Base-by-base conservation (phyloP, 2,113 vertebrate genomes). In the Narcine bancroftii region DNA sequence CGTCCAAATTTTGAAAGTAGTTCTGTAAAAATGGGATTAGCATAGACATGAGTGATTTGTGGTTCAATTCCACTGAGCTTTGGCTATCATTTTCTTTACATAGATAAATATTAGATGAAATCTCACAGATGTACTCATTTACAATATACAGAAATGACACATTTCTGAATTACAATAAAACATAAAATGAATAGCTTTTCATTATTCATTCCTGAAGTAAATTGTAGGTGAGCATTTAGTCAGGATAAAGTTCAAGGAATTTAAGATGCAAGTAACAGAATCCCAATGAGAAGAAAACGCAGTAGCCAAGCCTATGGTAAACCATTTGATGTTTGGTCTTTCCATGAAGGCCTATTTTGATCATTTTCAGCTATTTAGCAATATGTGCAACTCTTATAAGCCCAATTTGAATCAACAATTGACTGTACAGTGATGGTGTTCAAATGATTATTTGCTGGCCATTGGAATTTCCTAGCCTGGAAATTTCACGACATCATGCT, bases 1-100 rank as follows among this genome's bases (percentile, higher is more conserved):
- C 96, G 96, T 96, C 95, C 96, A 96, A 93, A 93, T 94, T 96
- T 96, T 96, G 96, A 95, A 96, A 97, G 96, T 96, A 96, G 96
- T 96, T 97, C 95, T 96, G 96, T 96, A 96, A 96, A 95, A 95
- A 94, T 96, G 96, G 95, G 95, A 96, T 95, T 95, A 94, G 81
- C 81, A 87, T 29, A 60, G 60, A 60, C n/a, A 24, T 9, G 33
- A 87, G n/a, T 36, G 53, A 87, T 87, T 36, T 36, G n/a, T 39
- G n/a, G 81, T 87, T 87, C 60, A 87, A n/a, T 87, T 87, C 53
- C 53, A 87, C 36, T 36, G 81, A 63, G 53, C 36, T 87, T 87
- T 9, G 53, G 53, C 33, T 87, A 87, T 87, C 53, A 60, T 87
- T 87, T 87, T 87, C 81, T 60, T n/a, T 36, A 56, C 33, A 36